Base-by-base conservation (phyloP, 2,888 invertebrate species). In the Celastrina argiolus region DNA sequence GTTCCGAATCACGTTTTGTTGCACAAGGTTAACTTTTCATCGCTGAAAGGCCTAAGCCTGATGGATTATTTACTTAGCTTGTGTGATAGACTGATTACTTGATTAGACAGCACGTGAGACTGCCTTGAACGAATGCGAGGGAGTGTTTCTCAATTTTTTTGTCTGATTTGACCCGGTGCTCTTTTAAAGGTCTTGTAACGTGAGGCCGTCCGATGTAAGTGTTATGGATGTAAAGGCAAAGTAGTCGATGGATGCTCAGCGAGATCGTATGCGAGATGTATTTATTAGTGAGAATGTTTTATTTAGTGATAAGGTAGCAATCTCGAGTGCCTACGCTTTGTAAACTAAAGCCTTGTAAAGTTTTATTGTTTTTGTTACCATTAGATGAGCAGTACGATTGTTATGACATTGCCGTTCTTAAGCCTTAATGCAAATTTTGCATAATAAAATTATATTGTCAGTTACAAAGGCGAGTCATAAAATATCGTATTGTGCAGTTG, bases 311-410 rank as follows among this genome's bases (percentile, higher is more conserved):
- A 83, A 88, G 87, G 85, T 88, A 89, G 91, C 89, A 91, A 91
- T 91, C 91, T 91, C 91, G 91, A 91, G 91, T 91, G 91, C 91
- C 91, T 91, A 90, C 86, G 91, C 91, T 90, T 90, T 90, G 89
- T 91, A 89, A 88, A 90, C 84, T 87, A 85, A 89, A 90, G 88
- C 88, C 84, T 88, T 61, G 80, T 84, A 79, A 77, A 84, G 81
- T 81, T 87, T 83, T 83, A 88, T 87, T 90, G 87, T 89, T 90
- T 90, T 90, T 88, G 89, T 90, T 90, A 89, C 90, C 91, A 89
- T 88, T 83, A 83, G 75, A 84, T 83, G 85, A 81, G 87, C 88
- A 87, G 83, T 88, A 85, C 59, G 58, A 66, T 45, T 61, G 14
- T 18, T 61, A 61, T 61, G 61, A 61, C 36, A 14, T 6, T 36